Base-by-base conservation (phyloP, 1,140 invertebrate species). In the Bathynomus jamesi region DNA sequence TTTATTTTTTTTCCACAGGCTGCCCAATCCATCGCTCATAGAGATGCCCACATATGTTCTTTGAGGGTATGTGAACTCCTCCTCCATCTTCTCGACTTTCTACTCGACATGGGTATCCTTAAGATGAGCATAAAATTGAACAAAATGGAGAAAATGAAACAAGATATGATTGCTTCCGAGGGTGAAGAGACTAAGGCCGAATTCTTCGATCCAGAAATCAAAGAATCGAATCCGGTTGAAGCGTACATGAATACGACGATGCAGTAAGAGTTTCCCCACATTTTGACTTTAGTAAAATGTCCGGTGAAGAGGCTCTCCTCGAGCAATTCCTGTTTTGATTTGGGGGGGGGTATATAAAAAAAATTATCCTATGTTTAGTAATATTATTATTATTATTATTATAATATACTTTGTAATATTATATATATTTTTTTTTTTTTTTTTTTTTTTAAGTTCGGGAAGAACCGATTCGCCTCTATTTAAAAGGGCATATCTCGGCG, bases 21-120 rank as follows among this genome's bases (percentile, higher is more conserved):
- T 3, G 87, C 97, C 0, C 94, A 96, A 81, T 88, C 89, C 67
- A 89, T 95, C 8, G 88, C 92, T 0, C 85, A 92, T 74, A 87
- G 92, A 76, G 90, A 93, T 75, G 86, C 81, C 73, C 85, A 87
- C 61, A 89, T 89, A 75, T 93, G 90, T 78, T 91, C 92, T 0
- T 82, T 94, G 2, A 85, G 93, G 28, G 91, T 97, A 2, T 91
- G 95, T 81, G 94, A 96, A 82, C 90, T 90, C 4, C 90, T 96
- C 72, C 82, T 98, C 0, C 96, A 95, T 79, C 84, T 98, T 30
- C 86, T 95, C 1, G 94, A 96, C 79, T 86, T 94, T 0, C 81
- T 98, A 0, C 87, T 97, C 80, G 93, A 96, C 76, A 88, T 96
- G 82, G 92, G 92, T 3, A 88, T 96, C 7, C 79, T 86, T 46